phyloP scores from a whole-genome alignment of 2,888 invertebrate species.

The Pomacea canaliculata region DNA sequence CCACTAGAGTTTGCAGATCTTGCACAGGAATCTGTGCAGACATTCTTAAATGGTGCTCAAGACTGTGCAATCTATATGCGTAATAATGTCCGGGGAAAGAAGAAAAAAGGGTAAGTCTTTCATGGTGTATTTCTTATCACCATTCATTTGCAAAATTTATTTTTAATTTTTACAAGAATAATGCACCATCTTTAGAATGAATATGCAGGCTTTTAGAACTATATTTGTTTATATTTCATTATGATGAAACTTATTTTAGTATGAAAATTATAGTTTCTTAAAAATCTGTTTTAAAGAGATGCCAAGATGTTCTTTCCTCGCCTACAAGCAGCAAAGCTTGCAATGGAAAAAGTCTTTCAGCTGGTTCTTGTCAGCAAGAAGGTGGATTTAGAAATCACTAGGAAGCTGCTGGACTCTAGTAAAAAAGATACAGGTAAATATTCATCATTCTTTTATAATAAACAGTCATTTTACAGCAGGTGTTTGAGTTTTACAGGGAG shows the following conservation, averaged over 20 bases:
- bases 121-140: too few relatives aligned
- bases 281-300: neutral
- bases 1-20: conserved; percentile 15
- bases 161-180: too few relatives aligned
- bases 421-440: conserved; percentile 17
- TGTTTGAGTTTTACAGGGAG: too few relatives aligned
- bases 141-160: too few relatives aligned
- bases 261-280: too few relatives aligned
- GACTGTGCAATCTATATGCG: conserved; percentile 19
- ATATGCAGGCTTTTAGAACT: too few relatives aligned
- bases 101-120: conserved; percentile 16
- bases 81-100: conserved; percentile 5
- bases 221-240: too few relatives aligned
- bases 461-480: too few relatives aligned
- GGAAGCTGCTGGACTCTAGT: conserved; percentile 14
- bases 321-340: conserved; percentile 6
- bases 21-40: conserved; percentile 5
- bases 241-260: too few relatives aligned
- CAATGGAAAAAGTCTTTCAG: conserved; percentile 16
- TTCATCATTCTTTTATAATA: too few relatives aligned
- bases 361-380: conserved; percentile 3
- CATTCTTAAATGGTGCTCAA: conserved; percentile 12
- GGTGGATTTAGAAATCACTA: conserved; percentile 13
- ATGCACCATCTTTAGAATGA: too few relatives aligned
- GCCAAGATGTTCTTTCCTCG: conserved; percentile 11